Evolutionary conservation across 2,113 vertebrate species (phyloP), one percentile per base, ranked within the genome.

Genomic region (Pelobates fuscus): DNA sequence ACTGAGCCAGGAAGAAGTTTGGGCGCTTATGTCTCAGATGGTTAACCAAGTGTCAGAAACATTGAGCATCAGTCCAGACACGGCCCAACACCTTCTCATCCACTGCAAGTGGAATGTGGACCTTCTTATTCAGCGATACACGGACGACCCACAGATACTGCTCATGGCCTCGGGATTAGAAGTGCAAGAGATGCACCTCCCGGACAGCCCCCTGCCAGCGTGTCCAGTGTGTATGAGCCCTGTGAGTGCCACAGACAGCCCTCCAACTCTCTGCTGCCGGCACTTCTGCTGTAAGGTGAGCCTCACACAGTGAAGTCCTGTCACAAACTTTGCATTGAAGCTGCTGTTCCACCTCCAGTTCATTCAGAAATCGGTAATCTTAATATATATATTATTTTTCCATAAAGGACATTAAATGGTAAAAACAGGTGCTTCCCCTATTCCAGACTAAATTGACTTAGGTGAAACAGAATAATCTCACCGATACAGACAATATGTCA

Each of bases 211-310:
- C 0, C 78, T 87, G 6, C 82, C 87, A 70, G 85, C 91, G 62
- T 98, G 96, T 29, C 97, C 96, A 0, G 94, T 98, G 2, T 98
- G 96, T 44, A 83, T 98, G 67, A 88, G 83, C 75, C 90, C 91
- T 0, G 77, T 92, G 26, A 82, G 80, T 21, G 77, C 86, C 0
- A 41, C 43, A 0, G 94, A 93, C 1, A 81, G 87, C 1, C 81
- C 87, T 12, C 94, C 90, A 1, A 86, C 89, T 0, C 94, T 99
- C 77, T 94, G 95, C 89, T 99, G 97, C 83, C 86, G 86, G 89
- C 97, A 98, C 86, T 94, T 91, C 86, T 99, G 97, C 88, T 99
- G 96, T 81, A 89, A 89, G 94, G 96, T 98, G 67, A 90, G 81
- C 21, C 1, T 41, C 14, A 44, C 3, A n/a, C n/a, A n/a, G n/a